These are phyloP conservation scores for Pimephales promelas DNA, from an alignment of 2,113 vertebrate genomes.

Conservation along the genomic window DNA sequence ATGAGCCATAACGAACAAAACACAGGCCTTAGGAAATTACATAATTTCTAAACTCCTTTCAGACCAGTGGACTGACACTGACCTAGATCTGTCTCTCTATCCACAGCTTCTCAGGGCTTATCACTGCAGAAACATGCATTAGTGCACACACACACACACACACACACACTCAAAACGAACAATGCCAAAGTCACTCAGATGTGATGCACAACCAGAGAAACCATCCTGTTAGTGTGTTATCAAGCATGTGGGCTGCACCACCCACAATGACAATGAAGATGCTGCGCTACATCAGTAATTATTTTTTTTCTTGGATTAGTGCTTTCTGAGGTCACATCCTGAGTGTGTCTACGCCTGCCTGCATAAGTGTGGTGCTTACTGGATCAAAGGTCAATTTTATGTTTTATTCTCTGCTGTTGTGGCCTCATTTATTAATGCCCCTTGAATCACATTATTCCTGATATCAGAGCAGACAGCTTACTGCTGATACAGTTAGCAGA, in stretches of 20 bases:
- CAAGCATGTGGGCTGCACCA: background rate
- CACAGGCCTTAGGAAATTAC: conserved; percentile 19
- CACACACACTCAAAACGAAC: background rate
- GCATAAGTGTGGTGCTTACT: conserved; percentile 18
- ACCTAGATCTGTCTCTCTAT: conserved; percentile 65
- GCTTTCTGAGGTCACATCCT: conserved; percentile 10
- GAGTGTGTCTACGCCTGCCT: conserved; percentile 9
- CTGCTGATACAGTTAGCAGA: conserved; percentile 38
- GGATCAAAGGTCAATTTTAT: conserved; percentile 47
- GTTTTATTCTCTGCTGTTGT: conserved; percentile 15
- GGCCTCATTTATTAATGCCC: conserved; percentile 7
- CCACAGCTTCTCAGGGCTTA: conserved; percentile 25
- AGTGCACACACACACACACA: conserved; percentile 13
- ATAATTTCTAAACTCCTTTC: conserved; percentile 21
- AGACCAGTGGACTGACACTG: conserved; percentile 67
- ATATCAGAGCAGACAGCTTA: conserved; percentile 34
- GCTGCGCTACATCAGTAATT: background rate
- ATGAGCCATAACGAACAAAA: conserved; percentile 9
- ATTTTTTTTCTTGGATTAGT: background rate
- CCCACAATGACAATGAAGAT: background rate
- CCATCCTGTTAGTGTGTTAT: background rate
- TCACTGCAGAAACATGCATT: conserved; percentile 25
- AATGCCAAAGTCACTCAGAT: conserved; percentile 7
- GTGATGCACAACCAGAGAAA: background rate
- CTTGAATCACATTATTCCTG: conserved; percentile 42